These are phyloP conservation scores for Mesorhabditis spiculigera DNA, from an alignment of 2,888 invertebrate species.

Conservation along the genomic window DNA sequence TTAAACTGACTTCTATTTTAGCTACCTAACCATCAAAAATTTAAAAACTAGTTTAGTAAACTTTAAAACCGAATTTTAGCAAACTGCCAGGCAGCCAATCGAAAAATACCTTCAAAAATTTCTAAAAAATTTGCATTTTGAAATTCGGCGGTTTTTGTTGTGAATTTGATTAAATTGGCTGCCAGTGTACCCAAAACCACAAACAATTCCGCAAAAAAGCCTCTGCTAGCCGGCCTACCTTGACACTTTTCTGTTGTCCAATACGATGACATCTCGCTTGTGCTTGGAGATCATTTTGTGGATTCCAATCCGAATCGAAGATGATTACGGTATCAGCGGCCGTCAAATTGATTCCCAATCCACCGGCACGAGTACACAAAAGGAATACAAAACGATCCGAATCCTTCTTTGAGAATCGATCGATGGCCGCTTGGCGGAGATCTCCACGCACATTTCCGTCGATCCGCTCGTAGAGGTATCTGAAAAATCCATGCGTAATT, in stretches of 20 bases:
- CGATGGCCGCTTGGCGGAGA: slow-evolving; percentile 97
- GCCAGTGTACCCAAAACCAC: no score
- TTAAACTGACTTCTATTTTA: no score
- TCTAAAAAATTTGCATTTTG: no score
- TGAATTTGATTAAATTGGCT: no score
- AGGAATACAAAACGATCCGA: slow-evolving; percentile 95
- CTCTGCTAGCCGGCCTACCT: slow-evolving; percentile 67
- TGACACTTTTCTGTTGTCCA: slow-evolving; percentile 97
- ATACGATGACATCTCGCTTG: slow-evolving; percentile 83
- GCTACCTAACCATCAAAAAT: no score
- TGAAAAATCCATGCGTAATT: slow-evolving; percentile 43
- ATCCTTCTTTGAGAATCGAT: slow-evolving; percentile 90
- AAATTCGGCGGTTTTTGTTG: no score
- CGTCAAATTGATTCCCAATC: slow-evolving; percentile 91
- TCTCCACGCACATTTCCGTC: slow-evolving; percentile 97
- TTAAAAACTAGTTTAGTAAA: no score
- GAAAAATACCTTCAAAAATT: no score
- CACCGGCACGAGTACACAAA: slow-evolving; percentile 96
- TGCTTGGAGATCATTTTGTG: slow-evolving; percentile 92
- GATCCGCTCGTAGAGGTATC: slow-evolving; percentile 90
- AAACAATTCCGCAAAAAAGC: no score
- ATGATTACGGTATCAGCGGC: slow-evolving; percentile 99
- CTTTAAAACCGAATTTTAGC: no score
- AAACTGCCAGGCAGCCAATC: no score
- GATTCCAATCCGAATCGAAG: slow-evolving; percentile 99